A percentile compares a stretch with the other conserved stretches of the same genome.
These are phyloP conservation scores for Drosophila prosaltans DNA, from an alignment of 1,140 invertebrate species.

Conservation along the genomic window DNA sequence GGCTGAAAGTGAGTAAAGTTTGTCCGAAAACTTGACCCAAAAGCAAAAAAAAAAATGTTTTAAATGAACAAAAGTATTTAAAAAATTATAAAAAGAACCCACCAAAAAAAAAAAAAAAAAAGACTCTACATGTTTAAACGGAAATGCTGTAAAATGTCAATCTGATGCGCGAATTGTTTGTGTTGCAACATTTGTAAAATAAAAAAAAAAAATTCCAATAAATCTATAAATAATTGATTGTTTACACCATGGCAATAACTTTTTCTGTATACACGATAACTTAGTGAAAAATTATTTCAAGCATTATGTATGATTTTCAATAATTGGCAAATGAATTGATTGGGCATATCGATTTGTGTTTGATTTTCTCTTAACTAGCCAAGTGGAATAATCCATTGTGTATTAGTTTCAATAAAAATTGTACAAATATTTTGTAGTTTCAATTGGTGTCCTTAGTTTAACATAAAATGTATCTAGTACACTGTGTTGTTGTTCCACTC, in stretches of 20 bases:
- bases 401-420: conserved; percentile 42
- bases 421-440: conserved; percentile 39
- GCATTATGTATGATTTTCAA: conserved; percentile 58
- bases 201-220: conserved; percentile 17
- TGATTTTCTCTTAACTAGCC: conserved; percentile 42
- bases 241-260: conserved; percentile 66
- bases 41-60: conserved; percentile 32
- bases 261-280: conserved; percentile 53
- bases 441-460: conserved; percentile 12
- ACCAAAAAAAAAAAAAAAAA: conserved; percentile 47
- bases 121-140: conserved; percentile 47
- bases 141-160: conserved; percentile 76
- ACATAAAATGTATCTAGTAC: conserved; percentile 36
- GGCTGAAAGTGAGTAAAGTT: conserved; percentile 83
- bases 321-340: conserved; percentile 61
- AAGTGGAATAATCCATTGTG: conserved; percentile 66
- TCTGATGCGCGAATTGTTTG: conserved; percentile 77
- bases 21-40: conserved; percentile 70
- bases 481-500: conserved; percentile 63
- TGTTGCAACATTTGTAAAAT: conserved; percentile 76
- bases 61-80: conserved; percentile 43
- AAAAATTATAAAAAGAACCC: conserved; percentile 52
- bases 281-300: conserved; percentile 56
- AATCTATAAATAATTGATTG: conserved; percentile 57
- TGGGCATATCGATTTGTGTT: conserved; percentile 34